These are phyloP conservation scores for Erpobdella octoculata DNA, from an alignment of 2,888 invertebrate genomes.

Conservation along the genomic window DNA sequence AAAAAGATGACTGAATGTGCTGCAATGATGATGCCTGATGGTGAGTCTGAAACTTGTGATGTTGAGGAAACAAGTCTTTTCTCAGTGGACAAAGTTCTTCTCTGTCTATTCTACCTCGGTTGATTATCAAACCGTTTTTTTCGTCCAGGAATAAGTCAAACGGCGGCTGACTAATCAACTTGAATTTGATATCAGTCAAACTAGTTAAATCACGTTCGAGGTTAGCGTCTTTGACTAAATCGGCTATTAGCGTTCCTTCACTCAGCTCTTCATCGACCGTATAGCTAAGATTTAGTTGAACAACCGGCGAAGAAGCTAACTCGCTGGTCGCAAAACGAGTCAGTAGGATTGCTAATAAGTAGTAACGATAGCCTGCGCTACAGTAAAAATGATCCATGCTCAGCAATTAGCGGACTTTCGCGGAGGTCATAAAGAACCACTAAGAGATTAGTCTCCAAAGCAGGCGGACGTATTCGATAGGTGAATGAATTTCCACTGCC, in stretches of 20 bases:
- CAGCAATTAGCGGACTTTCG: no score
- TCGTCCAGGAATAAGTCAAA: constrained; percentile 7
- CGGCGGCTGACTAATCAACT: neutral
- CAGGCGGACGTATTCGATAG: no score
- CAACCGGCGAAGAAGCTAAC: no score
- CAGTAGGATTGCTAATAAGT: no score
- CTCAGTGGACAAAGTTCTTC: neutral
- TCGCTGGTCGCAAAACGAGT: no score
- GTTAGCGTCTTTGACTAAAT: constrained; percentile 4
- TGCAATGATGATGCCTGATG: no score
- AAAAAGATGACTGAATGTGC: neutral
- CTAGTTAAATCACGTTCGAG: neutral
- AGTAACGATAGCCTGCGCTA: no score
- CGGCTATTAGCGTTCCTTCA: neutral
- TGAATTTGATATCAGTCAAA: neutral
- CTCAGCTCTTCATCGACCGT: neutral
- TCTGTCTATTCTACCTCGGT: constrained; percentile 1
- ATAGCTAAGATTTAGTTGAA: neutral
- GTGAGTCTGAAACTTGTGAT: no score
- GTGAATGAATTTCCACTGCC: no score
- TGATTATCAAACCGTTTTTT: neutral
- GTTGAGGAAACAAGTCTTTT: neutral
- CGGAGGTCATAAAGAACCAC: no score
- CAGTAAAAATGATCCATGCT: no score
- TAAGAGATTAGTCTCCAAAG: no score